Conservation (phyloP, 2,888 invertebrate species). For the Drosophila fungiperda region DNA sequence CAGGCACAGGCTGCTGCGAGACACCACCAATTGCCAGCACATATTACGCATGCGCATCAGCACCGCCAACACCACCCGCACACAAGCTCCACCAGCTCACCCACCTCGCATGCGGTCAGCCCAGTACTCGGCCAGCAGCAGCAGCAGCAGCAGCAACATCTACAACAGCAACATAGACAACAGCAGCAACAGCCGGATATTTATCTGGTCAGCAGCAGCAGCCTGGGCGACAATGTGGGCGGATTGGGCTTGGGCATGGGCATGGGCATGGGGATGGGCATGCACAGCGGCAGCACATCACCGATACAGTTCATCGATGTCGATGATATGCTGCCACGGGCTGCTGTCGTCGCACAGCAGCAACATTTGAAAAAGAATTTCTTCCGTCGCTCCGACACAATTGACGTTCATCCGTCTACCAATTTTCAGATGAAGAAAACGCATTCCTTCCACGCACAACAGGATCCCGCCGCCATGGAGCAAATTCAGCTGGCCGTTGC, state of each 20-base stretch:
- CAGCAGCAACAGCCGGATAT: conserved; percentile 82
- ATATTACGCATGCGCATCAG: conserved; percentile 68
- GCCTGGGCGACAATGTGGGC: conserved; percentile 81
- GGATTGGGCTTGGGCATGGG: conserved; percentile 54
- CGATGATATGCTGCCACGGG: conserved; percentile 78
- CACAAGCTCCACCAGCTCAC: conserved; percentile 81
- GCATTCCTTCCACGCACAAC: conserved; percentile 85
- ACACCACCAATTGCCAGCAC: conserved; percentile 74
- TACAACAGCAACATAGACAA: conserved; percentile 36
- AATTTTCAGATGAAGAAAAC: conserved; percentile 85
- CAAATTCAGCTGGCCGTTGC: conserved; percentile 77
- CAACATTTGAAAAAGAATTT: conserved; percentile 83
- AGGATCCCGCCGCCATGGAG: conserved; percentile 83
- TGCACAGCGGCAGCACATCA: conserved; percentile 80
- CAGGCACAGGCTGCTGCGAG: conserved; percentile 73
- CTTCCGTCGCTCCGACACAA: conserved; percentile 85
- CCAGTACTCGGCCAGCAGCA: conserved; percentile 73
- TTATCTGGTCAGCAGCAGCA: conserved; percentile 84
- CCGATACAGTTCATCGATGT: conserved; percentile 83
- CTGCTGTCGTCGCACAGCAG: conserved; percentile 66
- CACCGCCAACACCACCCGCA: conserved; percentile 72
- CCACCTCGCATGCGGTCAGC: conserved; percentile 82
- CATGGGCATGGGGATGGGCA: conserved; percentile 58
- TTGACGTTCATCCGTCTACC: conserved; percentile 85
- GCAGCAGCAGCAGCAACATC: conserved; percentile 34